These are phyloP conservation scores for Bellardia bayeri DNA, from an alignment of 2,888 invertebrate species.

Conservation along the genomic window DNA sequence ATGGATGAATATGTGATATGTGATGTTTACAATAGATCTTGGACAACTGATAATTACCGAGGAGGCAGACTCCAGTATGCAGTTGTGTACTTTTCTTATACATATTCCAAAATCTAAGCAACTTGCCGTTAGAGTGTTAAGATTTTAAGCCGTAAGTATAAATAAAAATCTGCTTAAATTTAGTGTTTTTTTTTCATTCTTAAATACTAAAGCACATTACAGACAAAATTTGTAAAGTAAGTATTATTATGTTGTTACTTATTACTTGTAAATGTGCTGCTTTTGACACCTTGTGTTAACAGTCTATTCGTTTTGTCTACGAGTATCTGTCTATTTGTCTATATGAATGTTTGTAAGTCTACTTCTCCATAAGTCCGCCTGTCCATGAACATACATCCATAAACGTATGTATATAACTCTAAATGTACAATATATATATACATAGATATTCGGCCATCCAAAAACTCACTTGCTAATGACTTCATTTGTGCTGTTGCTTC, in stretches of 20 bases:
- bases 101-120: neutral
- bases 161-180: conserved; percentile 46
- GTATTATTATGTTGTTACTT: conserved; percentile 71
- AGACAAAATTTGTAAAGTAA: conserved; percentile 46
- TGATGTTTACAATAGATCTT: too few species aligned
- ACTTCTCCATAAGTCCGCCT: conserved; percentile 40
- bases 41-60: too few species aligned
- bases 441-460: conserved; percentile 40
- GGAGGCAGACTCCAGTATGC: too few species aligned
- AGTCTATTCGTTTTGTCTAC: conserved; percentile 63
- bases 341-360: conserved; percentile 39
- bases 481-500: conserved; percentile 57
- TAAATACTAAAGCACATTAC: conserved; percentile 47
- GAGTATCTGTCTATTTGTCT: conserved; percentile 60
- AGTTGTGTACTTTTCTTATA: too few species aligned
- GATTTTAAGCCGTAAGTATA: conserved; percentile 7
- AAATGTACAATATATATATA: neutral
- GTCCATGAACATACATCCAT: conserved; percentile 36
- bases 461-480: conserved; percentile 66
- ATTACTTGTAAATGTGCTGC: conserved; percentile 70
- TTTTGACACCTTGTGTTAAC: conserved; percentile 72
- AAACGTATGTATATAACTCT: conserved; percentile 45
- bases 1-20: too few species aligned
- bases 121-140: conserved; percentile 27
- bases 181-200: conserved; percentile 41